Conservation (phyloP, 2,797 vertebrate species). For the Knipowitschia caucasica region DNA sequence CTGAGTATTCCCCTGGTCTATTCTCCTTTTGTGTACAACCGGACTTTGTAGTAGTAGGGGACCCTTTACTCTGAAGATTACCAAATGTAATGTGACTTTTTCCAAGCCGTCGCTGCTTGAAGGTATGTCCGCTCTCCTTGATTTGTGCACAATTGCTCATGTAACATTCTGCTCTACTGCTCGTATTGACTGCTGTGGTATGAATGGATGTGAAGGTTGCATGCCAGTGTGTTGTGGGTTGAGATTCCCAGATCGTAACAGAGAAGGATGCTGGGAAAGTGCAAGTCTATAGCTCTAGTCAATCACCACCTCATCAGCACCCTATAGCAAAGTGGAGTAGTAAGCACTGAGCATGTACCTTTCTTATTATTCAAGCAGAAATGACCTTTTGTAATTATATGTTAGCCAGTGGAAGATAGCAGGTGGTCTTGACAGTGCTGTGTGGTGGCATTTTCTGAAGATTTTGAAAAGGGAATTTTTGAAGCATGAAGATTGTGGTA, state of each 20-base stretch:
- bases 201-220: slow-evolving; percentile 46
- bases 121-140: slow-evolving; percentile 32
- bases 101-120: slow-evolving; percentile 40
- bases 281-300: slow-evolving; percentile 20
- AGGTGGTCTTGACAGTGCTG: neutral
- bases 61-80: slow-evolving; percentile 50
- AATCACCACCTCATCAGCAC: slow-evolving; percentile 56
- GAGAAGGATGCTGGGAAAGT: slow-evolving; percentile 24
- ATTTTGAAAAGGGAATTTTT: too few relatives aligned
- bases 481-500: too few relatives aligned
- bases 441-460: neutral
- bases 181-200: slow-evolving; percentile 38
- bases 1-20: slow-evolving; percentile 46
- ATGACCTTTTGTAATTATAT: slow-evolving; percentile 19
- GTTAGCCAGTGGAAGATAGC: slow-evolving; percentile 8
- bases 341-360: neutral
- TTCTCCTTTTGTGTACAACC: slow-evolving; percentile 24
- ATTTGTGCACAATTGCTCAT: slow-evolving; percentile 19
- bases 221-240: slow-evolving; percentile 19
- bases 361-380: slow-evolving; percentile 3
- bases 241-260: slow-evolving; percentile 4
- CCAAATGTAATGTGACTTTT: slow-evolving; percentile 67
- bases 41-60: slow-evolving; percentile 52
- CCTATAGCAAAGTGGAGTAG: neutral
- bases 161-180: slow-evolving; percentile 42